Percentiles rank a stretch among this genome's conserved stretches.
Evolutionary conservation across 1,140 invertebrate genomes (phyloP).

Genomic region (Contarinia nasturtii): DNA sequence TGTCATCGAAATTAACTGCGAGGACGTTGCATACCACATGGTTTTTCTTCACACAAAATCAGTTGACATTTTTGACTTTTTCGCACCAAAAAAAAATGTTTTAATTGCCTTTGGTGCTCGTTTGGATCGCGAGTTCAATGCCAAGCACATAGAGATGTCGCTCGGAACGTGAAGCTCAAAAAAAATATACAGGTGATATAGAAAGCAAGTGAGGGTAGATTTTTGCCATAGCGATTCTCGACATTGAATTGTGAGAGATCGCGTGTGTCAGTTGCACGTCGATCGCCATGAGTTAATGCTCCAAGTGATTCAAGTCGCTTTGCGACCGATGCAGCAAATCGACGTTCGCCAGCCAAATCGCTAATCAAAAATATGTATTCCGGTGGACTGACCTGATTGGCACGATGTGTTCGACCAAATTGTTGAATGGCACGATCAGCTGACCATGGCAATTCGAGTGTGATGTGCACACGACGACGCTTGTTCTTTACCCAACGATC

Average conservation of each 20-base stretch:
- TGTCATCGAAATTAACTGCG: no score
- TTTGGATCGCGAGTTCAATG: no score
- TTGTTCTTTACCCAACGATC: constrained; percentile 75
- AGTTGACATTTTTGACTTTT: no score
- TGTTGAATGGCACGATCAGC: constrained; percentile 95
- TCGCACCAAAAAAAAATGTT: no score
- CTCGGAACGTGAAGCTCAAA: no score
- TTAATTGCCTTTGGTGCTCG: no score
- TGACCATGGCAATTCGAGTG: constrained; percentile 91
- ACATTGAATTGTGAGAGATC: constrained; percentile 93
- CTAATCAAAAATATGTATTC: constrained; percentile 96
- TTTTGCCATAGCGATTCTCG: constrained; percentile 89
- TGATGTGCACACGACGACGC: constrained; percentile 81
- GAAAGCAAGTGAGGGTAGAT: no score
- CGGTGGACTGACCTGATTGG: constrained; percentile 70
- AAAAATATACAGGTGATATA: no score
- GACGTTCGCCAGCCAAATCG: constrained; percentile 85
- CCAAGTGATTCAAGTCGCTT: constrained; percentile 82
- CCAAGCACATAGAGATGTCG: no score
- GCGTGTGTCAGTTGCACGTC: constrained; percentile 66
- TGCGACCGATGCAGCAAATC: constrained; percentile 82
- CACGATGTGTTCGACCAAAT: constrained; percentile 53
- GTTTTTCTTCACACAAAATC: no score
- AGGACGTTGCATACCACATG: no score
- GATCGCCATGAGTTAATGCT: constrained; percentile 89